Conservation (phyloP, 2,797 vertebrate genomes). For the Morelia viridis region DNA sequence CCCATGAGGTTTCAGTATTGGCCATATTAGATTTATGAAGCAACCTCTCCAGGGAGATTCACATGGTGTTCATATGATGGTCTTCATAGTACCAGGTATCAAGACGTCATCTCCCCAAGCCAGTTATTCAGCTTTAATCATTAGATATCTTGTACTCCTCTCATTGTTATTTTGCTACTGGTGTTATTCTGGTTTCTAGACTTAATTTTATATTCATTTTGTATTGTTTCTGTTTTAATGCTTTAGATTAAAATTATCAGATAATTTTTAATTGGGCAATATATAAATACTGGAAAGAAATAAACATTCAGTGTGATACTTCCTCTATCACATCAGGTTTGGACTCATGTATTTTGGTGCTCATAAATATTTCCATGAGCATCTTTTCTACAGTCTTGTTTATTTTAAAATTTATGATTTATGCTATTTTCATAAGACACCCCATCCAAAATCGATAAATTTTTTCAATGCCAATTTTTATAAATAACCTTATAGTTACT, state of each 20-base stretch:
- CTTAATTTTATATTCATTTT: neutral
- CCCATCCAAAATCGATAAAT: constrained; percentile 64
- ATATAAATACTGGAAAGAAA: neutral
- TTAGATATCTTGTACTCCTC: neutral
- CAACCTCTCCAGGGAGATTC: neutral
- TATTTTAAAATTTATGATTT: constrained; percentile 68
- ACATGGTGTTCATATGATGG: neutral
- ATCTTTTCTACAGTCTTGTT: constrained; percentile 54
- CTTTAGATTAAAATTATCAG: neutral
- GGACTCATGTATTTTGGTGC: constrained; percentile 32
- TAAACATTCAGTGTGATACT: neutral
- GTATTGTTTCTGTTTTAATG: neutral
- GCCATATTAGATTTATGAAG: neutral
- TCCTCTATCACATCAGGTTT: neutral
- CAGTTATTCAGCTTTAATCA: neutral
- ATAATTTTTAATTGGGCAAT: neutral
- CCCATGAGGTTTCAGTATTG: neutral
- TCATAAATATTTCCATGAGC: constrained; percentile 55
- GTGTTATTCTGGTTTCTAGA: neutral
- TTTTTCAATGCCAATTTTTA: constrained; percentile 34
- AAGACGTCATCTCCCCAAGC: neutral
- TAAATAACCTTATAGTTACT: constrained; percentile 37
- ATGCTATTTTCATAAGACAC: constrained; percentile 62
- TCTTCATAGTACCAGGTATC: neutral
- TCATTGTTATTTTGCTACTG: neutral